These are phyloP conservation scores for Hydrotaea diabolus DNA, from an alignment of 2,888 invertebrate species.

Conservation along the genomic window DNA sequence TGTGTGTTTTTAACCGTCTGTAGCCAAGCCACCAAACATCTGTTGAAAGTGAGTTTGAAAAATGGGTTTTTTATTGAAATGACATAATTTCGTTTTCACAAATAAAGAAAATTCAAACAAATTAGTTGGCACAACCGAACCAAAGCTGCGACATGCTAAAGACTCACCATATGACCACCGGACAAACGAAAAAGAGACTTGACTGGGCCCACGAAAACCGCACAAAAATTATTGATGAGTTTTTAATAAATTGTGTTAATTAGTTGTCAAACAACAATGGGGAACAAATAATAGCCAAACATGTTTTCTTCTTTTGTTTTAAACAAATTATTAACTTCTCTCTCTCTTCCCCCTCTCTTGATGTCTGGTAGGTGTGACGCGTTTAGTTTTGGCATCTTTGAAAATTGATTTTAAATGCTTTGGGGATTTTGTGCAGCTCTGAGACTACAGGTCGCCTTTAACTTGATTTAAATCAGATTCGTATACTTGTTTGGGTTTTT, in stretches of 20 bases:
- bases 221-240: slow-evolving; percentile 61
- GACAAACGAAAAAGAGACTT: neutral
- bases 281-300: neutral
- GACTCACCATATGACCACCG: neutral
- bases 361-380: neutral
- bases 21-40: neutral
- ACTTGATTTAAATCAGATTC: slow-evolving; percentile 1
- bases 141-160: slow-evolving; percentile 29
- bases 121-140: slow-evolving; percentile 37
- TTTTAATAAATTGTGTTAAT: slow-evolving; percentile 64
- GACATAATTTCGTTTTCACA: slow-evolving; percentile 56
- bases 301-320: slow-evolving; percentile 16
- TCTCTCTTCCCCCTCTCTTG: neutral
- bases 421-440: neutral
- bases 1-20: neutral
- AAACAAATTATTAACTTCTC: neutral
- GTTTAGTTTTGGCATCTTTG: neutral
- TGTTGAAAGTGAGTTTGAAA: slow-evolving; percentile 51
- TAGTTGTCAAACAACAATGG: slow-evolving; percentile 36
- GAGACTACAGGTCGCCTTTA: slow-evolving; percentile 30
- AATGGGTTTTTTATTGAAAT: slow-evolving; percentile 62
- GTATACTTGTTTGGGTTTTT: neutral
- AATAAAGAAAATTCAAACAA: slow-evolving; percentile 28
- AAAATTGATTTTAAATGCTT: neutral
- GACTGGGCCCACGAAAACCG: slow-evolving; percentile 21